Percentiles rank a stretch among this genome's conserved stretches.
These are phyloP conservation scores for Halcyon badia DNA, from an alignment of 2,797 vertebrate species.

Conservation along the genomic window DNA sequence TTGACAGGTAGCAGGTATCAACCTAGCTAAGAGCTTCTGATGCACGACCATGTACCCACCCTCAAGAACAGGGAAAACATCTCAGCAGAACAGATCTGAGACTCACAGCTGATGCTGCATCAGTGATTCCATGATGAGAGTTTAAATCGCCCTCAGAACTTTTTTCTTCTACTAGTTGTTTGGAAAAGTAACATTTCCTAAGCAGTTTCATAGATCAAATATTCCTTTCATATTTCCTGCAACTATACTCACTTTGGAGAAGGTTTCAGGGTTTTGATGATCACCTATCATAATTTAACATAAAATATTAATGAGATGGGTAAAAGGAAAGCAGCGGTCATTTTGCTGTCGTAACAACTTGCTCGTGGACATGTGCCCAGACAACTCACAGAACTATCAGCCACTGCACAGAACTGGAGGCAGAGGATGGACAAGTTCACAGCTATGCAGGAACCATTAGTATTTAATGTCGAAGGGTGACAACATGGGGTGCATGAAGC, in stretches of 20 bases:
- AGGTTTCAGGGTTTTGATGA: background rate
- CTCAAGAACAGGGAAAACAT: background rate
- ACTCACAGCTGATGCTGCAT: background rate
- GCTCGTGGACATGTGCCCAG: background rate
- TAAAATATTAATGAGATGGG: background rate
- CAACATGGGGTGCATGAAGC: background rate
- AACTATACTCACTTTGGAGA: background rate
- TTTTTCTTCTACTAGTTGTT: background rate
- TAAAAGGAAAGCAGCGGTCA: background rate
- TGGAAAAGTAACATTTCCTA: no score
- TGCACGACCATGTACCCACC: rapidly evolving
- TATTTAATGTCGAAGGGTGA: background rate
- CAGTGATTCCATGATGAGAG: background rate
- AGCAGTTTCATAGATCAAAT: background rate
- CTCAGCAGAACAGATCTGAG: background rate
- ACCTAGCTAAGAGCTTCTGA: background rate
- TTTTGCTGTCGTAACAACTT: background rate
- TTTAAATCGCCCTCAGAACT: background rate
- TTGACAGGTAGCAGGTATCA: rapidly evolving
- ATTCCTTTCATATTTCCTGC: background rate
- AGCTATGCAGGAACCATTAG: background rate
- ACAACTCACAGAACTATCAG: rapidly evolving
- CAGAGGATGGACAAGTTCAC: background rate
- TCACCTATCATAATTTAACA: background rate
- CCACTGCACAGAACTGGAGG: background rate